Evolutionary conservation across 1,140 invertebrate genomes (phyloP).

Genomic region (Dysdera silvatica): DNA sequence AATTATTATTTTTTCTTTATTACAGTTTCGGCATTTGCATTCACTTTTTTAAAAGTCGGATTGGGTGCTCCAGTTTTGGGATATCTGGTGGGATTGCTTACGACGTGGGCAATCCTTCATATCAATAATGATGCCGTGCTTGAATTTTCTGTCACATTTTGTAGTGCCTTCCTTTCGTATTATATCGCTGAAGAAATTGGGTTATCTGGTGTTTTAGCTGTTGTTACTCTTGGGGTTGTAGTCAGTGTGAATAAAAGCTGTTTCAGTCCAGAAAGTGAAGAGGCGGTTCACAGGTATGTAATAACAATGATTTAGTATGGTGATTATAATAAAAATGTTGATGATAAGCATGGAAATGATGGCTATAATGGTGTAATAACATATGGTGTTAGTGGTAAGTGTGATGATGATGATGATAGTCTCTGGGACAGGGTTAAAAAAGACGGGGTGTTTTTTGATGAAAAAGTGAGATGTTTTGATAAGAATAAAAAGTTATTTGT

Average conservation of each 20-base stretch:
- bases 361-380: too few species aligned
- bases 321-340: too few species aligned
- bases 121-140: conserved; percentile 45
- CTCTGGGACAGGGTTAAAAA: background rate
- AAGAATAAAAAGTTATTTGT: too few species aligned
- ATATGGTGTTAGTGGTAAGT: too few species aligned
- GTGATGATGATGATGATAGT: too few species aligned
- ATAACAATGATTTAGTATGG: too few species aligned
- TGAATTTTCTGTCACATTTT: conserved; percentile 47
- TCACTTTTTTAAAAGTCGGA: conserved; percentile 28
- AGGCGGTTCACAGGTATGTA: conserved; percentile 43
- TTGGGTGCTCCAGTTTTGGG: conserved; percentile 45
- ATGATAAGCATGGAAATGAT: too few species aligned
- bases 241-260: conserved; percentile 44
- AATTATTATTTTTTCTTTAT: background rate
- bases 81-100: conserved; percentile 42
- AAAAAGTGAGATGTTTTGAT: background rate
- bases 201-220: conserved; percentile 47
- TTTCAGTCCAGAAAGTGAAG: conserved; percentile 48
- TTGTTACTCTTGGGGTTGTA: conserved; percentile 45
- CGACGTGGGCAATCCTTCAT: conserved; percentile 39
- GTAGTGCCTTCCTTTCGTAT: conserved; percentile 46
- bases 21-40: background rate
- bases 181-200: conserved; percentile 44
- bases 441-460: background rate